Base-by-base conservation (phyloP, 2,797 vertebrate genomes). In the Platalea minor region DNA sequence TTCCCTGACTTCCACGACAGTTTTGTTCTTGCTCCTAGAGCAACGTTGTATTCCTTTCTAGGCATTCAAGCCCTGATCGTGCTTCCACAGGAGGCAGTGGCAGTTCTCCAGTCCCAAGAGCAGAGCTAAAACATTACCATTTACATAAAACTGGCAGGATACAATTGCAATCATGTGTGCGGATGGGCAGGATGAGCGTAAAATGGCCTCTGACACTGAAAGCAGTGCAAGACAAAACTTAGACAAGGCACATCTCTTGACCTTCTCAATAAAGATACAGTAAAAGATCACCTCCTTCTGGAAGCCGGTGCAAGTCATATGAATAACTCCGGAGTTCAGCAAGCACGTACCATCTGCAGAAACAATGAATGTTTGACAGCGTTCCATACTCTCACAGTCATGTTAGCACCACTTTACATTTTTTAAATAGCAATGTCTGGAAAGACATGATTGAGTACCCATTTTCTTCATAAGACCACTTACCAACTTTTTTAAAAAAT, bases 281-380 rank as follows among this genome's bases (percentile, higher is more conserved):
- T 78, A 51, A 86, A 81, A 85, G 97, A 98, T 96, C 97, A 98
- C 99, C 99, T 99, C 99, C 94, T 99, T 99, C 96, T 99, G 99
- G 98, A 99, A 98, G 35, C 99, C 99, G 51, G 98, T 98, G 96
- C 99, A 99, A 88, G 99, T 99, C 89, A 99, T 69, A 91, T 99
- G 99, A 96, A 99, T 97, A 84, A 99, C 97, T 97, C 99, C 99
- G 48, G 98, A 98, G 96, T 96, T 99, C 86, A 99, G 97, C 96
- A 99, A 98, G 96, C 99, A 99, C 33, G 98, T 99, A 59, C 98
- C 98, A 98, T 99, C 99, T 99, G 96, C 65, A 97, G 97, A 78
- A 93, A 91, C 63, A 92, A 82, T 46, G 43, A 85, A 48, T 0
- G 0, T 39, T 65, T 61, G 39, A 85, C 59, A 94, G 5, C 26